A percentile compares a stretch with the other conserved stretches of the same genome.
Evolutionary conservation across 1,140 invertebrate species (phyloP).

Genomic region (Drosophila azteca): DNA sequence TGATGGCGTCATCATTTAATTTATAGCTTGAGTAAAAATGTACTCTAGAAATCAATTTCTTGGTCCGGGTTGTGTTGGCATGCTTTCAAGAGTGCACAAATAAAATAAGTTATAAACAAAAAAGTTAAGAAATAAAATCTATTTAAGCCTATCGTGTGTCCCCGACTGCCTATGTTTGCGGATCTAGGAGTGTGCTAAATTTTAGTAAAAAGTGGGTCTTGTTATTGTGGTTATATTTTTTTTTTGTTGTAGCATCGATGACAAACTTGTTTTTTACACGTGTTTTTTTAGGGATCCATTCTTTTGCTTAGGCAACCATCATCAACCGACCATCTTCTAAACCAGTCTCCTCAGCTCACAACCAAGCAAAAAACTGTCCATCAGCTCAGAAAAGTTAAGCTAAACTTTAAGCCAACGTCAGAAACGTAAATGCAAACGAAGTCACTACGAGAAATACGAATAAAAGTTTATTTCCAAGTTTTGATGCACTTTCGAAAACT

Average conservation of each 20-base stretch:
- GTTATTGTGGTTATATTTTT: slow-evolving; percentile 48
- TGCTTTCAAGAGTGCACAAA: too few relatives aligned
- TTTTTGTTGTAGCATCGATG: too few relatives aligned
- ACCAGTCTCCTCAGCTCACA: too few relatives aligned
- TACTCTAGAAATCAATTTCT: too few relatives aligned
- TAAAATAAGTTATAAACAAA: too few relatives aligned
- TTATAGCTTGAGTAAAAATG: too few relatives aligned
- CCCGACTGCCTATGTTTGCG: slow-evolving; percentile 25
- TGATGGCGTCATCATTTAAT: too few relatives aligned
- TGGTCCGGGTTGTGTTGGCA: too few relatives aligned
- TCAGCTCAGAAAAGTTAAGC: slow-evolving; percentile 52
- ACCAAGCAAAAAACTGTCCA: slow-evolving; percentile 61
- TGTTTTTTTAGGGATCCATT: too few relatives aligned
- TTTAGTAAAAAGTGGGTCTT: slow-evolving; percentile 29
- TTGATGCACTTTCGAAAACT: slow-evolving; percentile 49
- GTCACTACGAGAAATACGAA: slow-evolving; percentile 23
- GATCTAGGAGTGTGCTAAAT: slow-evolving; percentile 23
- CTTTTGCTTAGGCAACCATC: slow-evolving; percentile 51
- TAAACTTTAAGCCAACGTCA: slow-evolving; percentile 58
- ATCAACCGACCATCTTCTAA: slow-evolving; percentile 51
- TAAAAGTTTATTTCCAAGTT: slow-evolving; percentile 57
- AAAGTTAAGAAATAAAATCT: too few relatives aligned
- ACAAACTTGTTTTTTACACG: too few relatives aligned
- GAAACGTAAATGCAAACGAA: slow-evolving; percentile 48
- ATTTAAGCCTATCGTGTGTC: too few relatives aligned